phyloP scores from a whole-genome alignment of 2,888 invertebrate species.

The Lycophotia porphyrea region DNA sequence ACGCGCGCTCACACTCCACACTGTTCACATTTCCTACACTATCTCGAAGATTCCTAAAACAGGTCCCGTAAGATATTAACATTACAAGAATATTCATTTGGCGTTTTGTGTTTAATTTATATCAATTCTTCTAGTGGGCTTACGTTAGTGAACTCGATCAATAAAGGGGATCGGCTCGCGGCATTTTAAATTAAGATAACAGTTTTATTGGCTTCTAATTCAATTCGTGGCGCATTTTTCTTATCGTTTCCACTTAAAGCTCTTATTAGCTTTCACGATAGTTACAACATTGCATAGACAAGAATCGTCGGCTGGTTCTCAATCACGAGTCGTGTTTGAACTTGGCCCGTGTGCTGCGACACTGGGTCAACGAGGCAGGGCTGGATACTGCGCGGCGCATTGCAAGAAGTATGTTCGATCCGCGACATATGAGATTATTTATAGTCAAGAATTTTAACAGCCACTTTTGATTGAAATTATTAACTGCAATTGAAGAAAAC shows the following conservation, averaged over 20 bases:
- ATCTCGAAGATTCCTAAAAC: slow-evolving; percentile 55
- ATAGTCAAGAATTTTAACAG: slow-evolving; percentile 67
- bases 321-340: slow-evolving; percentile 78
- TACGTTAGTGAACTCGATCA: slow-evolving; percentile 77
- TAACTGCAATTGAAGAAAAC: slow-evolving; percentile 58
- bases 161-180: slow-evolving; percentile 76
- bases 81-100: slow-evolving; percentile 60
- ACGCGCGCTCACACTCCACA: slow-evolving; percentile 65
- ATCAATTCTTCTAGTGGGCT: slow-evolving; percentile 74
- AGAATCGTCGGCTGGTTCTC: slow-evolving; percentile 68
- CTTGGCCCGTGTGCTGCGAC: slow-evolving; percentile 79
- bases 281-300: slow-evolving; percentile 76
- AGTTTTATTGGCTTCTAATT: slow-evolving; percentile 84
- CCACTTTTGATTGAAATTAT: slow-evolving; percentile 62
- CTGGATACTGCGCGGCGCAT: slow-evolving; percentile 67
- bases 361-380: slow-evolving; percentile 79
- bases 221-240: slow-evolving; percentile 77
- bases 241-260: slow-evolving; percentile 78
- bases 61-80: slow-evolving; percentile 51
- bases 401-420: slow-evolving; percentile 68
- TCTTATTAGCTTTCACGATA: slow-evolving; percentile 77
- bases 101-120: slow-evolving; percentile 61
- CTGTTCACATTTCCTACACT: slow-evolving; percentile 59
- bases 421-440: slow-evolving; percentile 70
- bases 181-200: slow-evolving; percentile 86